Base-by-base conservation (phyloP, 2,113 vertebrate species). In the Sapajus apella region DNA sequence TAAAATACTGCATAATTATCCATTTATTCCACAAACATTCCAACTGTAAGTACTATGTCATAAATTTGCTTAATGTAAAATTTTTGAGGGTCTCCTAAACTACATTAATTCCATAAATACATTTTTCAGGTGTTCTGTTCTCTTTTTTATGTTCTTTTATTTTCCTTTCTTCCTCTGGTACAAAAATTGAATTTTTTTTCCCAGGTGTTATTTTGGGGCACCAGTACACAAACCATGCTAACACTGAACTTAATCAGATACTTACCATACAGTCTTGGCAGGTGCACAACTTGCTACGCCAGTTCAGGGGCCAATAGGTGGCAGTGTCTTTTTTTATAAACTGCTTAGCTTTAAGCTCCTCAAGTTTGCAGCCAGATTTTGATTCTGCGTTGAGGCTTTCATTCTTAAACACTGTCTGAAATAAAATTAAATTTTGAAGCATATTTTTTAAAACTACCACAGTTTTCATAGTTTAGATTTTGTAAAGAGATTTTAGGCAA, bases 231-330 rank as follows among this genome's bases (percentile, higher is more conserved):
- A 83, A 88, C 40, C 9, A 82, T 0, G 25, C n/a, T 20, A 66
- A 66, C 4, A 35, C 0, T 27, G 76, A 89, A 18, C 21, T 14
- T 25, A 58, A 10, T 8, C 47, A 8, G 58, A 50, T 35, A 97
- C 98, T n/a, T 98, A 99, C 99, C 99, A 99, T 98, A 83, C 99
- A 99, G 97, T 97, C 98, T 75, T 97, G 98, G 97, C 99, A 99
- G 96, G 98, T 99, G 97, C 99, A 99, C 18, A 99, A 97, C 96
- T 99, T 98, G 90, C 98, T 98, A n/a, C 99, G 99, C 99, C 99
- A 99, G 96, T 98, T 98, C 2, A 97, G 98, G 1, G 99, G 99
- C 99, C 99, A 99, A 96, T 99, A 99, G 94, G 99, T 99, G 1
- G 99, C 99, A 68, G 98, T 98, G 45, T 98, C 98, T 75, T 98